Percentiles rank a stretch among this genome's conserved stretches.
These are phyloP conservation scores for Protosalanx chinensis DNA, from an alignment of 2,797 vertebrate species.

Conservation along the genomic window DNA sequence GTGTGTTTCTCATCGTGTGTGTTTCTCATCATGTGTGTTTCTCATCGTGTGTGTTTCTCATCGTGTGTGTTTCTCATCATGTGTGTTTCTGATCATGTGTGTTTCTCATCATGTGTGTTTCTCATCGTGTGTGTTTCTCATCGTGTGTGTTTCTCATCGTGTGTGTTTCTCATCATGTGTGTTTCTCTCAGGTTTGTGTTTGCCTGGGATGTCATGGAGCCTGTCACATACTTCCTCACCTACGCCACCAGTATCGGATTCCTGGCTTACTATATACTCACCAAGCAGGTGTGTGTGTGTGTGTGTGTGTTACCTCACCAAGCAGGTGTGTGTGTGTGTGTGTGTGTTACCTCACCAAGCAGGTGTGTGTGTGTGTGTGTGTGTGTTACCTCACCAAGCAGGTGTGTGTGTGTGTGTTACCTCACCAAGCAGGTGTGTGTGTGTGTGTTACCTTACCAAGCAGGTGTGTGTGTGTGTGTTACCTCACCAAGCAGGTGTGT, in stretches of 20 bases:
- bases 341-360: not conserved
- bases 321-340: not conserved
- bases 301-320: slow-evolving; percentile 7
- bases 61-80: too few relatives aligned
- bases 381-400: not conserved
- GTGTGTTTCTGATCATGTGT: not conserved
- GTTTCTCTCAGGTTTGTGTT: slow-evolving; percentile 67
- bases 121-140: not conserved
- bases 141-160: too few relatives aligned
- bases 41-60: not conserved
- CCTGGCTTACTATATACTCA: slow-evolving; percentile 82
- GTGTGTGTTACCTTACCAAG: too few relatives aligned
- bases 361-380: slow-evolving; percentile 8
- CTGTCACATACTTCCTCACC: slow-evolving; percentile 82
- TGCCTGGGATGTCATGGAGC: slow-evolving; percentile 89
- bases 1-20: not conserved
- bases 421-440: too few relatives aligned
- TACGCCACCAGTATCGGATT: slow-evolving; percentile 79
- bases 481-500: too few relatives aligned
- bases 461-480: too few relatives aligned
- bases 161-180: not conserved
- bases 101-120: not conserved
- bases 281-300: slow-evolving; percentile 68
- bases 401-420: not conserved
- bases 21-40: not conserved